A percentile compares a stretch with the other conserved stretches of the same genome.
Evolutionary conservation across 2,888 invertebrate species (phyloP).

Genomic region (Chromoteleia sp.): DNA sequence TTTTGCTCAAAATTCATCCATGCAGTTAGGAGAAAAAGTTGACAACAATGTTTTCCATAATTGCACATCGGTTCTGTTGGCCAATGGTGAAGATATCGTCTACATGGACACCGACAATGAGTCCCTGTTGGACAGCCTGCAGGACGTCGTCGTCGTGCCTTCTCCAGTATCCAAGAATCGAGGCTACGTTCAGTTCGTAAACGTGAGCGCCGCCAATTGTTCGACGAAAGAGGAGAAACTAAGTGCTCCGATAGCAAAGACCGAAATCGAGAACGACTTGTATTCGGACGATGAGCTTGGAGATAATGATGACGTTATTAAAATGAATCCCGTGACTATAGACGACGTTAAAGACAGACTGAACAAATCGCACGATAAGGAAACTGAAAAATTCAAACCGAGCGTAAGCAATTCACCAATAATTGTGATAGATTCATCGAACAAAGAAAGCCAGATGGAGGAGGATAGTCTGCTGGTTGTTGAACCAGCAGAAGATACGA

Average conservation of each 20-base stretch:
- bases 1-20: constrained; percentile 26
- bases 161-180: constrained; percentile 87
- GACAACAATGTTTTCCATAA: constrained; percentile 67
- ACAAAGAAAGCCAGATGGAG: constrained; percentile 81
- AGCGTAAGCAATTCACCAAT: constrained; percentile 7
- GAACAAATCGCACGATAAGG: constrained; percentile 68
- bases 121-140: constrained; percentile 89
- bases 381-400: constrained; percentile 40
- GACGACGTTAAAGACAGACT: constrained; percentile 80
- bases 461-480: constrained; percentile 87
- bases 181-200: constrained; percentile 89
- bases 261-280: constrained; percentile 79
- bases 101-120: constrained; percentile 95
- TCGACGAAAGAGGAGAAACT: constrained; percentile 12
- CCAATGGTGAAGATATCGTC: constrained; percentile 90
- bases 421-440: constrained; percentile 34
- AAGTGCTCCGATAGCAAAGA: constrained; percentile 80
- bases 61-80: constrained; percentile 80
- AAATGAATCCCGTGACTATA: constrained; percentile 81
- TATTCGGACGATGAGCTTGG: constrained; percentile 78
- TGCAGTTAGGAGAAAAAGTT: background rate
- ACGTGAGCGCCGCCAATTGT: constrained; percentile 79
- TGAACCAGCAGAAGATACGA: constrained; percentile 87
- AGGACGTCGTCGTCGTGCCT: constrained; percentile 85
- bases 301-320: constrained; percentile 78